These are phyloP conservation scores for Indicator indicator DNA, from an alignment of 2,113 vertebrate species.

Conservation along the genomic window DNA sequence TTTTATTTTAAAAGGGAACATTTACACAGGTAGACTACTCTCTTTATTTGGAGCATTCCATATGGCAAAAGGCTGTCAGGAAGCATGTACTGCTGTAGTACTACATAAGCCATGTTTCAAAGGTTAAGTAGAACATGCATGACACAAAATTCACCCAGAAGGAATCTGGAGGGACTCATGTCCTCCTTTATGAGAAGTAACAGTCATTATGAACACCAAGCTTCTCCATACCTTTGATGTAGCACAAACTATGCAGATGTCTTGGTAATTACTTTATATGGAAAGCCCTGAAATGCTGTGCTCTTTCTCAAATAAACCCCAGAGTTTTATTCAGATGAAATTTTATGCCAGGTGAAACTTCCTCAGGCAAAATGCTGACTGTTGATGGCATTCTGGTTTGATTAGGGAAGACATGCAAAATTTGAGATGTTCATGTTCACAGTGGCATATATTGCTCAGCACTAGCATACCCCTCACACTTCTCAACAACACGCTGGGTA, in stretches of 20 bases:
- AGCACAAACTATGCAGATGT: not conserved
- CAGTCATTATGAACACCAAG: not conserved
- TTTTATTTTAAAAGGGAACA: not conserved
- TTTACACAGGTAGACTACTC: not conserved
- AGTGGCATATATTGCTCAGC: not conserved
- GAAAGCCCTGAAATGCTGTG: not conserved
- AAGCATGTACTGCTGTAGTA: not conserved
- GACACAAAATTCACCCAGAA: not conserved
- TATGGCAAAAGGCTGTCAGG: not conserved
- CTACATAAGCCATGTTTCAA: not conserved
- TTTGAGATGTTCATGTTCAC: not conserved
- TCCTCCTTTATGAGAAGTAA: not conserved
- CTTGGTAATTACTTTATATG: not conserved
- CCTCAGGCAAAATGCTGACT: not conserved
- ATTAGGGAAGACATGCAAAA: not conserved
- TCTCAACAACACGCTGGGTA: not conserved
- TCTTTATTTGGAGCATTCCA: not conserved
- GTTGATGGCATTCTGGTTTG: not conserved
- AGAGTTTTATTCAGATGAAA: not conserved
- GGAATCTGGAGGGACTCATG: not conserved
- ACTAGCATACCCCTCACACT: not conserved
- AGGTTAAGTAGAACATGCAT: not conserved
- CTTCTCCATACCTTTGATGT: not conserved
- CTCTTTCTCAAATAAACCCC: not conserved
- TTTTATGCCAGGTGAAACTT: not conserved